These are phyloP conservation scores for Talpa occidentalis DNA, from an alignment of 2,113 vertebrate species.

Conservation along the genomic window DNA sequence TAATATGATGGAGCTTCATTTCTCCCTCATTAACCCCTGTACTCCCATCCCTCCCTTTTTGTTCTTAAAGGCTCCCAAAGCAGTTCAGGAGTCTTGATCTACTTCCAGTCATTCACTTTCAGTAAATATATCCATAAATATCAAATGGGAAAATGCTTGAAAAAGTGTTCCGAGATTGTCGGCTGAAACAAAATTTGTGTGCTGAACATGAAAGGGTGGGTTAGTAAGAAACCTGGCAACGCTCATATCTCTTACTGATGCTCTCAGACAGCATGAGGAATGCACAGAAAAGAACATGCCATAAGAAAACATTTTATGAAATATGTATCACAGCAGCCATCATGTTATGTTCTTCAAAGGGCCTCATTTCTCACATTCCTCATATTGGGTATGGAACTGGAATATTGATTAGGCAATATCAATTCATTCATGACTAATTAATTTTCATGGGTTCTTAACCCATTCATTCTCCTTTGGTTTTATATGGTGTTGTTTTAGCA, in stretches of 20 bases:
- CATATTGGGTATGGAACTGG: background rate
- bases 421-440: background rate
- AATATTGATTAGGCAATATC: background rate
- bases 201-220: background rate
- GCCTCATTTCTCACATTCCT: background rate
- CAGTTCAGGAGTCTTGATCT: background rate
- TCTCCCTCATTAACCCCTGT: background rate
- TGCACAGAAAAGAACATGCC: background rate
- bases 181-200: background rate
- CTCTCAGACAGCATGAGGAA: constrained; percentile 32
- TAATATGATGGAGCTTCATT: background rate
- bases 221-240: constrained; percentile 42
- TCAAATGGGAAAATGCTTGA: background rate
- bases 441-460: background rate
- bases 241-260: constrained; percentile 53
- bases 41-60: background rate
- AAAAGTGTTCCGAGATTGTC: background rate
- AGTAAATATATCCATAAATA: constrained; percentile 29
- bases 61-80: background rate
- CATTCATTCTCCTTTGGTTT: background rate
- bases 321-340: constrained; percentile 39
- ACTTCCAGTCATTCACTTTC: background rate
- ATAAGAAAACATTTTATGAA: constrained; percentile 66
- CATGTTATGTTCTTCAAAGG: constrained; percentile 8
- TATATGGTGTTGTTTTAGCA: background rate